Evolutionary conservation across 2,888 invertebrate species (phyloP).

Genomic region (Ametastegia equiseti): DNA sequence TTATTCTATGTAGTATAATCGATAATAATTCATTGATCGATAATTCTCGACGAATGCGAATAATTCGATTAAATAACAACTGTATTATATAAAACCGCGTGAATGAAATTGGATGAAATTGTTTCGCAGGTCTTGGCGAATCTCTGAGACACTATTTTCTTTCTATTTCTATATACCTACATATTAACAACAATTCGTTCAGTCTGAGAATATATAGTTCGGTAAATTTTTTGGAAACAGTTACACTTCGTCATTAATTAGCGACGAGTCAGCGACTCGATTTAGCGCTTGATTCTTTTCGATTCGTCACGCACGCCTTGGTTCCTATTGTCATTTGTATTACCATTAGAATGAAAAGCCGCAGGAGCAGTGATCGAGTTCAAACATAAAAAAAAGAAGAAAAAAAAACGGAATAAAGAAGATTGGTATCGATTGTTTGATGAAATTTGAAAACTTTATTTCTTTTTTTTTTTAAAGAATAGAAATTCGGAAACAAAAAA

Average conservation of each 20-base stretch:
- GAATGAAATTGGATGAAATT: background rate
- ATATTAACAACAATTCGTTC: background rate
- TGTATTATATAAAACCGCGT: too few relatives aligned
- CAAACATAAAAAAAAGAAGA: background rate
- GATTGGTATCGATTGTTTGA: background rate
- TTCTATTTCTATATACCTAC: background rate
- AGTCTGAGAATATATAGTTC: background rate
- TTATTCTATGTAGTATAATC: too few relatives aligned
- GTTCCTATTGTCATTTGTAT: slow-evolving; percentile 28
- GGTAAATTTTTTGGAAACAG: background rate
- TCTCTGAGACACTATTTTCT: background rate
- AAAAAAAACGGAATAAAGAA: background rate
- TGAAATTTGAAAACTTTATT: too few relatives aligned
- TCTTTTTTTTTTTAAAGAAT: too few relatives aligned
- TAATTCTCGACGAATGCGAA: too few relatives aligned
- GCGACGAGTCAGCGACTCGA: slow-evolving; percentile 26
- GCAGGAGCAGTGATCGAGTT: slow-evolving; percentile 4
- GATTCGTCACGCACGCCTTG: slow-evolving; percentile 31
- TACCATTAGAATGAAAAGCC: slow-evolving; percentile 26
- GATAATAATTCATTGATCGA: too few relatives aligned
- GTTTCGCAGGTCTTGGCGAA: background rate
- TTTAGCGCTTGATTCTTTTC: slow-evolving; percentile 37
- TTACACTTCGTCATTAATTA: slow-evolving; percentile 21
- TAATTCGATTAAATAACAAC: too few relatives aligned
- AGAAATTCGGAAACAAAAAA: background rate